Base-by-base conservation (phyloP, 2,113 vertebrate species). In the Alouatta palliata region DNA sequence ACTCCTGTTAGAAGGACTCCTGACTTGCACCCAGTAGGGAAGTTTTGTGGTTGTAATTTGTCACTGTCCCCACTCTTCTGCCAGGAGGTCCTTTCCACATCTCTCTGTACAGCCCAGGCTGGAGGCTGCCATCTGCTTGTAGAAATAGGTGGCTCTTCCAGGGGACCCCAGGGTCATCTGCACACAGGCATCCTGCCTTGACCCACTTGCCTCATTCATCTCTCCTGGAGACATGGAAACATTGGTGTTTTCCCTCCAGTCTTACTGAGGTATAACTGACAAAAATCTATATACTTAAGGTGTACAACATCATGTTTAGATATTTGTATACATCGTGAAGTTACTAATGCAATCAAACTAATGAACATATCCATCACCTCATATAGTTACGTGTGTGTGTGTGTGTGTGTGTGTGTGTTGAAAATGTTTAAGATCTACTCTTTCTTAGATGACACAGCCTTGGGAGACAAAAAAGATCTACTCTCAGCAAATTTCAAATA, bases 41-140 rank as follows among this genome's bases (percentile, higher is more conserved):
- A 71, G 23, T 94, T 95, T 81, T 43, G 49, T 81, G 81, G 75
- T 66, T 87, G 56, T 45, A 64, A 94, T 96, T 77, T 76, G 56
- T 85, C 40, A 68, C 61, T 23, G 2, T 49, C 32, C 56, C 54
- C 47, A 19, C 27, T 76, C 19, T 25, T 7, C 20, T 37, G 75
- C 20, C 68, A 43, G 58, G 52, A 21, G 43, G 20, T 23, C 61
- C 52, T 56, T 87, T 56, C 49, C 9, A 21, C 12, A 3, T 1
- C 6, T 43, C 12, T 43, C 52, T 3, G 45, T 16, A 49, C 61
- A 27, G 13, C 70, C 75, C 6, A 13, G 54, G 32, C 19, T 35
- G 49, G 27, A 79, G 77, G 20, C 17, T n/a, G 37, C 54, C 25
- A 52, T 52, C 68, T 71, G 23, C 25, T 61, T 49, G 64, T 4